A percentile compares a stretch with the other conserved stretches of the same genome.
These are phyloP conservation scores for Aphaenogaster rudis DNA, from an alignment of 1,140 invertebrate genomes.

Conservation along the genomic window DNA sequence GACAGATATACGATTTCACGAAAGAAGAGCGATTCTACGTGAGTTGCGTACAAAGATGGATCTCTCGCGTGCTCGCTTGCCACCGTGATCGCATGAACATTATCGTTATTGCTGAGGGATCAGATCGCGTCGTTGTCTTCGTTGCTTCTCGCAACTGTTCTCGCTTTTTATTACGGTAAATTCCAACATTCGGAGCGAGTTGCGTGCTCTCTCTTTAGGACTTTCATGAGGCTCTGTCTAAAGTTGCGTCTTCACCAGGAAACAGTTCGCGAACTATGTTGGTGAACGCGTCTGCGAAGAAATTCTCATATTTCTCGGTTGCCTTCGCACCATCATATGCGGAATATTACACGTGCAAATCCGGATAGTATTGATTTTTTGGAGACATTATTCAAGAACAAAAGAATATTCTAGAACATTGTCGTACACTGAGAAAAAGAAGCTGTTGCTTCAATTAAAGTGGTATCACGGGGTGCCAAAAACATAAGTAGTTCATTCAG, in stretches of 20 bases:
- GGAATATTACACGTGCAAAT: not conserved
- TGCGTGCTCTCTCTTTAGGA: not conserved
- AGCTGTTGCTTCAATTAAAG: too few species aligned
- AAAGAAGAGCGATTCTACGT: constrained; percentile 82
- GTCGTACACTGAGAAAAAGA: too few species aligned
- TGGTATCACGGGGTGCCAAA: too few species aligned
- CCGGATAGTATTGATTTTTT: not conserved
- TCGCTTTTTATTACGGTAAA: constrained; percentile 35
- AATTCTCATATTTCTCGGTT: not conserved
- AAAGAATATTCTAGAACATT: not conserved
- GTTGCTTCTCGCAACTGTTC: not conserved
- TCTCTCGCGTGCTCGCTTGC: constrained; percentile 35
- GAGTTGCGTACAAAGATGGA: constrained; percentile 77
- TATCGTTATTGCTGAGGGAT: constrained; percentile 77
- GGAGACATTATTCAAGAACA: not conserved
- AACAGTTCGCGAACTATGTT: too few species aligned
- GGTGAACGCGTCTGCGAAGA: not conserved
- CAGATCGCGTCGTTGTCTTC: not conserved
- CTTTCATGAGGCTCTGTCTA: not conserved
- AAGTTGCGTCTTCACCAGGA: not conserved
- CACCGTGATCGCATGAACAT: constrained; percentile 67
- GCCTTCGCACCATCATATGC: not conserved
- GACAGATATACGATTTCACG: constrained; percentile 81
- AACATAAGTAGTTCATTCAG: too few species aligned
- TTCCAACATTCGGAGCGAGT: constrained; percentile 12